phyloP scores from a whole-genome alignment of 2,797 vertebrate genomes.

The Pangasius djambal region DNA sequence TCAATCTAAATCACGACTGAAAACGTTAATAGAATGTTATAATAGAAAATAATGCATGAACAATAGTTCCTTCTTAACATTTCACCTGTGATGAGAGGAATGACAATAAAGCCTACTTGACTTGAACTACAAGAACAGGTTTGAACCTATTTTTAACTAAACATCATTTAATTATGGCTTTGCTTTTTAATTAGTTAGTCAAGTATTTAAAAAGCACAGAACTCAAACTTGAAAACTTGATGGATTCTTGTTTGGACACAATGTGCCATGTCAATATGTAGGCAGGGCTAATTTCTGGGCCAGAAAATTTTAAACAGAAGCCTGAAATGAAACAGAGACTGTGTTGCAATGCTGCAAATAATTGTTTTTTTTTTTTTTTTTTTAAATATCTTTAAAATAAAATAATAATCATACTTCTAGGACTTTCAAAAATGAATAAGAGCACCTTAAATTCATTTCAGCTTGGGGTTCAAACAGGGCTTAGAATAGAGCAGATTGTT shows the following conservation, averaged over 20 bases:
- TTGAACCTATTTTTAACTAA: background rate
- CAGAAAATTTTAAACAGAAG: background rate
- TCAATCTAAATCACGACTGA: background rate
- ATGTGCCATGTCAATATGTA: background rate
- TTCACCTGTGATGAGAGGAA: background rate
- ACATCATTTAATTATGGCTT: background rate
- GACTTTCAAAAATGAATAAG: background rate
- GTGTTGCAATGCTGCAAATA: too few relatives aligned
- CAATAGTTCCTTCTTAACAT: background rate
- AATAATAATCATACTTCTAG: background rate
- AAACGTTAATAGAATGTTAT: background rate
- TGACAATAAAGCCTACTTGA: background rate
- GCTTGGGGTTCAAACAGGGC: background rate
- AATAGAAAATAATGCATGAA: background rate
- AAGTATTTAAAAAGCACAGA: background rate
- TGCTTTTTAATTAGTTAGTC: background rate
- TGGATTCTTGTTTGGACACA: background rate
- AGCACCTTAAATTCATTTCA: background rate
- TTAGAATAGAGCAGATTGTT: background rate
- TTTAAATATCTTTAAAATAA: background rate
- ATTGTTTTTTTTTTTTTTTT: background rate
- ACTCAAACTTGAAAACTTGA: background rate
- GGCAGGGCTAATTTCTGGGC: background rate
- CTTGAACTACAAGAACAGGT: background rate
- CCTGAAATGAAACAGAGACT: background rate